Conservation (phyloP, 2,113 vertebrate species). For the Scytalopus superciliaris region DNA sequence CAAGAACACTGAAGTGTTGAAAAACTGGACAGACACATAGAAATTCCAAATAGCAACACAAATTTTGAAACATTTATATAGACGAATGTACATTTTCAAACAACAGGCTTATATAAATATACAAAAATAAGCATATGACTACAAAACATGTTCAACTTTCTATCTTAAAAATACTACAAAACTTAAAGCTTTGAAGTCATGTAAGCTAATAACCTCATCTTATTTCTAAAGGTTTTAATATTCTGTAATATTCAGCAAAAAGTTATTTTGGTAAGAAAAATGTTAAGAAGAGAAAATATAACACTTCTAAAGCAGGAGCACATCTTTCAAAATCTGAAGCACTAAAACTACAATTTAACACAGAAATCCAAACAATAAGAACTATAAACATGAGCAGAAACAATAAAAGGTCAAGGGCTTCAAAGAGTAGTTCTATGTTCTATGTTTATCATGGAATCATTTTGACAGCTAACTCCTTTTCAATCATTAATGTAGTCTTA, state of each 20-base stretch:
- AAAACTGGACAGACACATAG: not conserved
- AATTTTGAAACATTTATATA: not conserved
- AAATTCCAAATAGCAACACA: not conserved
- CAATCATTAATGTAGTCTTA: not conserved
- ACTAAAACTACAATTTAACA: not conserved
- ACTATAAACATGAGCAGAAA: not conserved
- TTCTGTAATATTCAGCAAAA: not conserved
- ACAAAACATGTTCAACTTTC: not conserved
- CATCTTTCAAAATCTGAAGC: not conserved
- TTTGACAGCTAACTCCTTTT: not conserved
- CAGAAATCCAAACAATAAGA: not conserved
- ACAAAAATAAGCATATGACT: not conserved
- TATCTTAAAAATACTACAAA: not conserved
- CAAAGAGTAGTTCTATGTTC: not conserved
- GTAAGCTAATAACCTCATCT: not conserved
- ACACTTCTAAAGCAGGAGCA: not conserved
- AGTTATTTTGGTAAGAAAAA: not conserved
- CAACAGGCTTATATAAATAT: not conserved
- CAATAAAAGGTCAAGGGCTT: not conserved
- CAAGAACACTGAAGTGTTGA: not conserved
- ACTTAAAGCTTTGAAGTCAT: not conserved
- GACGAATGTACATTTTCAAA: not conserved
- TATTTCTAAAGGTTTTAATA: not conserved
- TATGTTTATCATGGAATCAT: not conserved
- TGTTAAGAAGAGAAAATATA: not conserved